Evolutionary conservation across 2,888 invertebrate species (phyloP), one percentile per base, ranked within the genome.

Genomic region (Scaptodrosophila latifasciaeformis): DNA sequence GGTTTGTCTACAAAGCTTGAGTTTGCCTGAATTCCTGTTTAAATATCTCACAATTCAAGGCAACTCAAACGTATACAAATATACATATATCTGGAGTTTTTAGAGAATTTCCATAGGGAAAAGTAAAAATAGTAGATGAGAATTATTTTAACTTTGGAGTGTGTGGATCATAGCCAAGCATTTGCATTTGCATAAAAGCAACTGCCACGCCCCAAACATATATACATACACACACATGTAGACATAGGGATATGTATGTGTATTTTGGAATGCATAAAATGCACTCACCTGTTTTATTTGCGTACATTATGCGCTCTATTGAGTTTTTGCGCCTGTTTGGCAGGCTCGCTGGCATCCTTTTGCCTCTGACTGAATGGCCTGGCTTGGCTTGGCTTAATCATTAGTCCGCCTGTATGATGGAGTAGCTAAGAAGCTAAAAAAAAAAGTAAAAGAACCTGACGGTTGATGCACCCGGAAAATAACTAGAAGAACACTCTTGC

Each of bases 211-310:
- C 54, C 51, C 46, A 40, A 31, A 9, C 30, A 17, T 15, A 29
- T 6, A 9, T 6, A 24, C 21, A 39, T n/a, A 45, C 39, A n/a
- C 59, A 21, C 40, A 49, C 29, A 35, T 42, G 27, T 15, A 9
- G 10, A 27, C n/a, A 15, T 24, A 24, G 31, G 6, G 24, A 21
- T 15, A 37, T 12, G 0, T 2, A 24, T 44, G 27, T n/a, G 27
- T 51, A 31, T 30, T 24, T 9, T n/a, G 37, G 2, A 29, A 27
- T 53, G 15, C 34, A 47, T 40, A 57, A 27, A 56, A 59, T 55
- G 56, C 71, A 65, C 61, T 57, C 78, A 77, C 70, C 78, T 72
- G 63, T 77, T 66, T 77, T 74, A 72, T 72, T 74, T 77, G 71
- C 66, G 54, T 59, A 68, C 62, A 77, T 72, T 75, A 72, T 77